Conservation (phyloP, 2,888 invertebrate genomes). For the Eucera pruinosa region DNA sequence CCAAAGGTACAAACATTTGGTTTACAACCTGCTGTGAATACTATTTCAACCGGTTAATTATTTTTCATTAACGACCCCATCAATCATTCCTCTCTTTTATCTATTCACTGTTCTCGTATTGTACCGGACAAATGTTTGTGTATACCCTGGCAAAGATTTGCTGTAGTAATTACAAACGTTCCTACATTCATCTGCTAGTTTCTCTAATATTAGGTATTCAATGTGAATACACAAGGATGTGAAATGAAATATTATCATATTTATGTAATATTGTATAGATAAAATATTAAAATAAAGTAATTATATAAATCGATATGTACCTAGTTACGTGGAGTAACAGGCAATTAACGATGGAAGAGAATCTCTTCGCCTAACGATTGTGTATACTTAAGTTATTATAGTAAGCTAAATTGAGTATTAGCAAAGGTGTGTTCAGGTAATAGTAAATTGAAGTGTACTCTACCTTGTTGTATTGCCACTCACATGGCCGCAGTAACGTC, state of each 20-base stretch:
- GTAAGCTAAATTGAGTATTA: too few relatives aligned
- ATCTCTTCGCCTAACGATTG: neutral
- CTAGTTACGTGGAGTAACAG: neutral
- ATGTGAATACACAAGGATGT: neutral
- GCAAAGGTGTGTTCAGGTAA: neutral
- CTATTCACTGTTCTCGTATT: neutral
- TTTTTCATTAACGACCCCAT: constrained; percentile 32
- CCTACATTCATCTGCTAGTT: too few relatives aligned
- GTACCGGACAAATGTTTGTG: neutral
- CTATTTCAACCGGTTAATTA: constrained; percentile 33
- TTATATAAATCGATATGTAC: neutral
- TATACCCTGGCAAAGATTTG: neutral
- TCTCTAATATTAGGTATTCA: neutral
- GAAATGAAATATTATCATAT: neutral
- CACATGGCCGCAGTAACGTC: constrained; percentile 79
- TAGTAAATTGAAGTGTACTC: constrained; percentile 57
- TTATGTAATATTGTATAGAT: neutral
- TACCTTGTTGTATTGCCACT: constrained; percentile 78
- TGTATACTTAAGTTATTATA: neutral
- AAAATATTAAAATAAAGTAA: neutral
- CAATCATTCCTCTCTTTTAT: constrained; percentile 18
- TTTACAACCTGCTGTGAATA: constrained; percentile 30
- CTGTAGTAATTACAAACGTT: neutral
- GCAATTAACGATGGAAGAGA: neutral
- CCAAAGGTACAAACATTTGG: constrained; percentile 6